phyloP scores from a whole-genome alignment of 2,797 vertebrate genomes.

The Prunella strophiata region DNA sequence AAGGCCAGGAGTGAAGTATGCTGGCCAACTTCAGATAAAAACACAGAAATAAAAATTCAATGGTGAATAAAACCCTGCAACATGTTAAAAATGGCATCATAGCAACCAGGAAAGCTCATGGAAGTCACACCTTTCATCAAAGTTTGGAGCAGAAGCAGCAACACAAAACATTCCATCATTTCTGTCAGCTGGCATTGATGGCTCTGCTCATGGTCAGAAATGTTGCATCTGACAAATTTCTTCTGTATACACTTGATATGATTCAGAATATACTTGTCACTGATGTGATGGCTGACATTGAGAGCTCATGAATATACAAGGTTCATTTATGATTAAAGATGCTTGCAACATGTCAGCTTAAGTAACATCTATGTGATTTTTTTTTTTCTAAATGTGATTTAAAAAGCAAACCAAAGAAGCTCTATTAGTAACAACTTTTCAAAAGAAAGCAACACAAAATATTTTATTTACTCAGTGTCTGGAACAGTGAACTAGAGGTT shows the following conservation, averaged over 20 bases:
- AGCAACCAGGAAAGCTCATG: background rate
- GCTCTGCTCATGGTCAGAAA: background rate
- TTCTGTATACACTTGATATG: background rate
- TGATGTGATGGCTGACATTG: background rate
- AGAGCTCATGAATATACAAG: background rate
- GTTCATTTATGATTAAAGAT: background rate
- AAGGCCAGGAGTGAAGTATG: background rate
- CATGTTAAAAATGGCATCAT: background rate
- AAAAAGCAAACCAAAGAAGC: background rate
- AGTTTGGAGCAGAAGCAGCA: background rate
- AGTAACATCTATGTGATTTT: background rate
- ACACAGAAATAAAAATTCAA: background rate
- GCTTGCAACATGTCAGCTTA: background rate
- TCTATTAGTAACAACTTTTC: background rate
- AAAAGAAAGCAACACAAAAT: background rate
- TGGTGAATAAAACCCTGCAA: background rate
- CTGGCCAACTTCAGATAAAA: background rate
- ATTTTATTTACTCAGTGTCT: background rate
- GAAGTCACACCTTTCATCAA: background rate
- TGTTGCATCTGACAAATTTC: background rate
- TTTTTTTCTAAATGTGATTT: background rate
- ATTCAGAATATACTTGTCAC: background rate
- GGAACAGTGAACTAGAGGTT: background rate
- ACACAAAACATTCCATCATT: background rate
- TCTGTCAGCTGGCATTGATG: background rate